phyloP scores from a whole-genome alignment of 1,140 invertebrate species.

The Temnothorax nylanderi region DNA sequence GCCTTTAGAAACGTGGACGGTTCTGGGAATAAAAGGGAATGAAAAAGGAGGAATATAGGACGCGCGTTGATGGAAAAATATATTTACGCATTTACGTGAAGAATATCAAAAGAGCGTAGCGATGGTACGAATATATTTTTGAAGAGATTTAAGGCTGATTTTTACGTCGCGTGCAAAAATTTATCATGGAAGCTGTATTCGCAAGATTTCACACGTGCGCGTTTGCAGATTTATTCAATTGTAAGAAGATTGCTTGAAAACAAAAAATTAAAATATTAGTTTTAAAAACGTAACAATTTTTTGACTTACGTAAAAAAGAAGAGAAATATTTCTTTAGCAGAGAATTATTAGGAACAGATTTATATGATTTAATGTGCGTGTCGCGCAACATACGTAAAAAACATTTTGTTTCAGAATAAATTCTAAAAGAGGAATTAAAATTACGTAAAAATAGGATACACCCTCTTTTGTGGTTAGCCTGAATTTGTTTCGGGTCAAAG shows the following conservation, averaged over 20 bases:
- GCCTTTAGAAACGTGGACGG: slow-evolving; percentile 26
- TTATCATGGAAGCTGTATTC: neutral
- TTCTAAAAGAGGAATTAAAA: neutral
- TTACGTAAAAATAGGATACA: neutral
- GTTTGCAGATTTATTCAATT: neutral
- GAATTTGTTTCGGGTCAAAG: slow-evolving; percentile 7
- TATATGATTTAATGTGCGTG: too few relatives aligned
- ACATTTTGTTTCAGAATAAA: neutral
- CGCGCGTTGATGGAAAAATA: slow-evolving; percentile 34
- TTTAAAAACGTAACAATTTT: neutral
- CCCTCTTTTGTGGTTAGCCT: neutral
- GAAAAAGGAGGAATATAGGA: slow-evolving; percentile 1
- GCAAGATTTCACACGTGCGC: neutral
- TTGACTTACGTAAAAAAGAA: neutral
- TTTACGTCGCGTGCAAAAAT: neutral
- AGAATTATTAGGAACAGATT: neutral
- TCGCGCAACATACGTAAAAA: neutral
- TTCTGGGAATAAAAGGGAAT: neutral
- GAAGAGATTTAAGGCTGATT: neutral
- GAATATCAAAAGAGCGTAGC: slow-evolving; percentile 12
- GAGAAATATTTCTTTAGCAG: neutral
- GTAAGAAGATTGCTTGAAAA: neutral
- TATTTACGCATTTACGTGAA: slow-evolving; percentile 35
- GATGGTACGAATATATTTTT: slow-evolving; percentile 10
- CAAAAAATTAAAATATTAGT: neutral